Percentiles rank a stretch among this genome's conserved stretches.
These are phyloP conservation scores for Pachypeltis micranthus DNA, from an alignment of 1,140 invertebrate genomes.

Conservation along the genomic window DNA sequence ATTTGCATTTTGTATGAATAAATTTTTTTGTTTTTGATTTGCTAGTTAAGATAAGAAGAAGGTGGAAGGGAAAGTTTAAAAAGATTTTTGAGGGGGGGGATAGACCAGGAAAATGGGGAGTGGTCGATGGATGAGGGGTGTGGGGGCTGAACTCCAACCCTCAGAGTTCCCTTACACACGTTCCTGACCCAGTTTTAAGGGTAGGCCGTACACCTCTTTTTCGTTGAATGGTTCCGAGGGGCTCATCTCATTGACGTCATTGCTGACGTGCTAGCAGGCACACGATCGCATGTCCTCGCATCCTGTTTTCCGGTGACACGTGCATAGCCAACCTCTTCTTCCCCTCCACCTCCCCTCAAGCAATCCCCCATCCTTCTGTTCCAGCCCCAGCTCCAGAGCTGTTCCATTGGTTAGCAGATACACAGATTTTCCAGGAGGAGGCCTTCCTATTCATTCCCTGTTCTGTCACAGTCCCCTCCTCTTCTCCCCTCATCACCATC, in stretches of 20 bases:
- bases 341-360: neutral
- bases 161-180: neutral
- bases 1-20: no score
- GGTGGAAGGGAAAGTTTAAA: no score
- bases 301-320: conserved; percentile 10
- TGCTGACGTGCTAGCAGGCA: conserved; percentile 14
- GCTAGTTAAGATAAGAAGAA: no score
- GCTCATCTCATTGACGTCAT: neutral
- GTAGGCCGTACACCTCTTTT: neutral
- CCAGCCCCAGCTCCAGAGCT: neutral
- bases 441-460: neutral
- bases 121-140: no score
- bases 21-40: no score
- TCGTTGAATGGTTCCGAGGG: neutral
- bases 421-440: neutral
- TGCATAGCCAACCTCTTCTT: neutral
- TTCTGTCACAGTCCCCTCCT: no score
- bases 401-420: neutral
- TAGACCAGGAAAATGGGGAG: neutral
- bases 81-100: neutral
- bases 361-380: neutral
- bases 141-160: neutral
- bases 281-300: conserved; percentile 9
- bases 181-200: conserved; percentile 1
- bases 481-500: no score